phyloP scores from a whole-genome alignment of 2,888 invertebrate species.

The Drosophila hamatofila region DNA sequence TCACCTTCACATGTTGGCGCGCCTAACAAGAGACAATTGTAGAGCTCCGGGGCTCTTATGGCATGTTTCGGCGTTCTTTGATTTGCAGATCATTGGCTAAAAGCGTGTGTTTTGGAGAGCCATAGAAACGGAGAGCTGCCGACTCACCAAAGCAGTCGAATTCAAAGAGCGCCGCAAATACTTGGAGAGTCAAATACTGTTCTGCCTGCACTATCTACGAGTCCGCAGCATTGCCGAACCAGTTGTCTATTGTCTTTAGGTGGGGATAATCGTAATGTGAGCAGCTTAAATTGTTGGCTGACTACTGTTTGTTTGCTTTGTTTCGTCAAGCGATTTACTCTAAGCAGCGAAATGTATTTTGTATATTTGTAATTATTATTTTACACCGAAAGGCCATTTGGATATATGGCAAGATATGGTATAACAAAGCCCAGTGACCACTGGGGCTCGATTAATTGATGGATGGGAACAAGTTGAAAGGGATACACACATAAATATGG shows the following conservation, averaged over 20 bases:
- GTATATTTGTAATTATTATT: slow-evolving; percentile 41
- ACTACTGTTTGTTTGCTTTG: slow-evolving; percentile 65
- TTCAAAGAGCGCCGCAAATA: slow-evolving; percentile 67
- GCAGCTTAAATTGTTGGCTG: slow-evolving; percentile 67
- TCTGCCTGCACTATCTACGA: slow-evolving; percentile 35
- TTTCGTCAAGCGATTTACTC: slow-evolving; percentile 59
- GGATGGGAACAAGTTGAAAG: slow-evolving; percentile 22
- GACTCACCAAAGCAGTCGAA: not conserved
- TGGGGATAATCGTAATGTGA: slow-evolving; percentile 56
- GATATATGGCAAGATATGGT: slow-evolving; percentile 13
- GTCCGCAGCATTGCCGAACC: slow-evolving; percentile 25
- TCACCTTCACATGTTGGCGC: slow-evolving; percentile 71
- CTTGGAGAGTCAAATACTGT: slow-evolving; percentile 45
- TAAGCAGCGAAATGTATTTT: slow-evolving; percentile 54
- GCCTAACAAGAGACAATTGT: slow-evolving; percentile 70
- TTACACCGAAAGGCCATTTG: slow-evolving; percentile 74
- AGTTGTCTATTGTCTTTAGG: slow-evolving; percentile 48
- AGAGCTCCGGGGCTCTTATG: slow-evolving; percentile 56
- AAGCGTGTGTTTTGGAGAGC: slow-evolving; percentile 65
- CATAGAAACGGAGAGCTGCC: slow-evolving; percentile 13
- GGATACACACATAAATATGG: not conserved
- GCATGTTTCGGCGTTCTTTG: slow-evolving; percentile 77
- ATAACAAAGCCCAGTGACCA: slow-evolving; percentile 3
- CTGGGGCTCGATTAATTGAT: slow-evolving; percentile 11
- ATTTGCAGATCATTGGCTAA: slow-evolving; percentile 78